Evolutionary conservation across 2,797 vertebrate genomes (phyloP).

Genomic region (Picus viridis): DNA sequence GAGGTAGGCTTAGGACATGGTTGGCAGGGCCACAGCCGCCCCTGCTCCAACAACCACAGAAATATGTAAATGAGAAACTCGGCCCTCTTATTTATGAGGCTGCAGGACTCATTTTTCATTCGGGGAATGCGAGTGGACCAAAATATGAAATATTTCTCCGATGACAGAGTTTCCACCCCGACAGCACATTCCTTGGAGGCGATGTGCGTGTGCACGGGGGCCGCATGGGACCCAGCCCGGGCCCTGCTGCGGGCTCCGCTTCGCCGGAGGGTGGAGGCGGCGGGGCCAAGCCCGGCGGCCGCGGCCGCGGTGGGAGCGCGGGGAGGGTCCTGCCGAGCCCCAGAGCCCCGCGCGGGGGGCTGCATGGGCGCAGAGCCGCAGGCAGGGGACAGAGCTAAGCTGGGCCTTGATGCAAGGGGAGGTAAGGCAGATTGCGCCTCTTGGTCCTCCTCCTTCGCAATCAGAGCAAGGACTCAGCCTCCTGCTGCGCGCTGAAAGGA

Average conservation of each 20-base stretch:
- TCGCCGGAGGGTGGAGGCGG: not conserved
- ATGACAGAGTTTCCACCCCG: conserved; percentile 65
- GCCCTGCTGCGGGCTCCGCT: not conserved
- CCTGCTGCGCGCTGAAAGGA: not conserved
- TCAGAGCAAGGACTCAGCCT: not conserved
- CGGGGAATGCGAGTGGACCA: conserved; percentile 58
- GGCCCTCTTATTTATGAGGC: conserved; percentile 61
- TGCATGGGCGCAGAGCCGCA: not conserved
- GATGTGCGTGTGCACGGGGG: conserved; percentile 3
- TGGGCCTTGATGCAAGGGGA: not conserved
- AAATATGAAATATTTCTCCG: conserved; percentile 70
- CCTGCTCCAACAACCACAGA: conserved; percentile 65
- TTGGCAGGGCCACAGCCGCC: conserved; percentile 25
- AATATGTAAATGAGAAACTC: conserved; percentile 70
- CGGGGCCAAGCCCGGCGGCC: fast-evolving
- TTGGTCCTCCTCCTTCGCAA: not conserved
- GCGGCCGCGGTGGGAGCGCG: not conserved
- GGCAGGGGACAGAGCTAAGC: not conserved
- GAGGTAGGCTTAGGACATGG: conserved; percentile 58
- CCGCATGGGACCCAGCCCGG: not conserved
- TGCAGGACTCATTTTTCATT: conserved; percentile 61
- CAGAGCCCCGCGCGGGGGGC: not conserved
- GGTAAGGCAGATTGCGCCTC: not conserved
- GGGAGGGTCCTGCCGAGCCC: not conserved
- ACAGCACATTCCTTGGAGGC: conserved; percentile 69